phyloP scores from a whole-genome alignment of 2,113 vertebrate genomes.

The Theristicus caerulescens region DNA sequence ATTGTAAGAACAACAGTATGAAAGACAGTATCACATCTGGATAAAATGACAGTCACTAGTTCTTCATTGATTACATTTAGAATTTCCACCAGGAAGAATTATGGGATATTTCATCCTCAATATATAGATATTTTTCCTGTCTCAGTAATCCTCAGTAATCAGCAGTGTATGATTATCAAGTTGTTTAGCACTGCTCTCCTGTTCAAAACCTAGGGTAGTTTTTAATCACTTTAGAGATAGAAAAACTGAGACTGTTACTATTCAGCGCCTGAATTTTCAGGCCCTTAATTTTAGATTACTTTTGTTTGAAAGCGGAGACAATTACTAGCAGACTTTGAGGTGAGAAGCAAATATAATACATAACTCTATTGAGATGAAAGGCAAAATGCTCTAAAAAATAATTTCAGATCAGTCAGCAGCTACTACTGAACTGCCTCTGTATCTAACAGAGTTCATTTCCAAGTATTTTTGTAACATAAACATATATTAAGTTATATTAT shows the following conservation, averaged over 20 bases:
- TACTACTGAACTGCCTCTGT: background rate
- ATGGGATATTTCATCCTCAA: background rate
- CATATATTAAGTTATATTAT: background rate
- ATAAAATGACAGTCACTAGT: background rate
- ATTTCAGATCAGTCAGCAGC: background rate
- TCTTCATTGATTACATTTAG: background rate
- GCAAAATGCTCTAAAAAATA: background rate
- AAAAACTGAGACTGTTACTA: background rate
- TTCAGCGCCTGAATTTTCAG: background rate
- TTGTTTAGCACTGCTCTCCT: background rate
- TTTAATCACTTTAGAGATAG: background rate
- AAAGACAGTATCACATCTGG: background rate
- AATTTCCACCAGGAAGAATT: background rate
- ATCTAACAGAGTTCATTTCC: background rate
- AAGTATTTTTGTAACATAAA: background rate
- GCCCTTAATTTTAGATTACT: background rate
- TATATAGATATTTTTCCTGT: background rate
- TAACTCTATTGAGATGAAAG: background rate
- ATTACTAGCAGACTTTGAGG: background rate
- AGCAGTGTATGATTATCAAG: background rate
- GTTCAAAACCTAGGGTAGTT: background rate
- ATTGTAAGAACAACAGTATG: background rate
- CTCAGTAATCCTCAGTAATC: background rate
- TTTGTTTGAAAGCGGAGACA: background rate
- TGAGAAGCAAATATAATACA: background rate